phyloP scores from a whole-genome alignment of 2,797 vertebrate species.

The Odontamblyopus rebecca region DNA sequence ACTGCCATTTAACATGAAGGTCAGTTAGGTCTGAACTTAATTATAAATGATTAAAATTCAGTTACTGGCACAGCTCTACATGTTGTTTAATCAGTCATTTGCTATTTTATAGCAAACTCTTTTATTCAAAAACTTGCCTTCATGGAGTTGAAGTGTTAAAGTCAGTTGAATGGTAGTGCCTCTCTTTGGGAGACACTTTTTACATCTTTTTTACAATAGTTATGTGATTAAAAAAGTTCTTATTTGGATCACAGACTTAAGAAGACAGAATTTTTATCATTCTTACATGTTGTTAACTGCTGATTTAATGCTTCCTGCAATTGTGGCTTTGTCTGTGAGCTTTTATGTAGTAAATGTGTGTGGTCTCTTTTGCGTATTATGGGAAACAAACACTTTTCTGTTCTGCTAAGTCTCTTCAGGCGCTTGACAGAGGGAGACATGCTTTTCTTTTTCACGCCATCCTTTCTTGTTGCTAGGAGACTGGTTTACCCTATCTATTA shows the following conservation, averaged over 20 bases:
- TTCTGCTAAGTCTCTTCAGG: conserved; percentile 50
- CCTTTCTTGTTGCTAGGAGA: conserved; percentile 72
- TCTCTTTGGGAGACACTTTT: too few relatives aligned
- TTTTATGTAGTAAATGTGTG: conserved; percentile 40
- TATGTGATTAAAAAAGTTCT: neutral
- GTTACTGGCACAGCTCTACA: too few relatives aligned
- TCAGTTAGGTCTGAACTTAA: too few relatives aligned
- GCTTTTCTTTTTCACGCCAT: conserved; percentile 58
- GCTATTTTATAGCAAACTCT: too few relatives aligned
- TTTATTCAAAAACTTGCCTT: too few relatives aligned
- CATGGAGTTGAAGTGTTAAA: too few relatives aligned
- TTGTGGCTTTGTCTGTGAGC: conserved; percentile 5
- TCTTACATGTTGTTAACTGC: conserved; percentile 3
- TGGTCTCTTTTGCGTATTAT: conserved; percentile 44
- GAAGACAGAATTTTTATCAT: neutral
- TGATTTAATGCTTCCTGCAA: conserved; percentile 20
- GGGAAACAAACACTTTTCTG: conserved; percentile 48
- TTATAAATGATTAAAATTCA: too few relatives aligned
- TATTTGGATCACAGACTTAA: neutral
- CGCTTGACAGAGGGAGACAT: conserved; percentile 54
- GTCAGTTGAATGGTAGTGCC: too few relatives aligned
- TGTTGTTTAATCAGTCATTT: too few relatives aligned
- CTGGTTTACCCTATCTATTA: conserved; percentile 55
- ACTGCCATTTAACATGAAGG: too few relatives aligned
- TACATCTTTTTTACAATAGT: neutral